Evolutionary conservation across 2,888 invertebrate species (phyloP).

Genomic region (Zele albiditarsus): DNA sequence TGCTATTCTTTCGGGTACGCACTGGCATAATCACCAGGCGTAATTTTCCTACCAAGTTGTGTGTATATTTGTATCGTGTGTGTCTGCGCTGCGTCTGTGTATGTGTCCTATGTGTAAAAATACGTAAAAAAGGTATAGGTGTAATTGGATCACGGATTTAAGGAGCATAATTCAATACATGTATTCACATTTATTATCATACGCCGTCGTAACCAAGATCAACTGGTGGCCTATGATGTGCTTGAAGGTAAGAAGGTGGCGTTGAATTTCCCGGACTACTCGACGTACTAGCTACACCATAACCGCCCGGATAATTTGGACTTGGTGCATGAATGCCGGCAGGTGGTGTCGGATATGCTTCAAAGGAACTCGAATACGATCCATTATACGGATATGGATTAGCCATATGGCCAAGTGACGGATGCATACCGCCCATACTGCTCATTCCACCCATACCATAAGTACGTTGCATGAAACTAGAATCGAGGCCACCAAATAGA

Average conservation of each 20-base stretch:
- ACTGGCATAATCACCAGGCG: background rate
- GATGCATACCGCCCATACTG: slow-evolving; percentile 67
- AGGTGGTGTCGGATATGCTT: slow-evolving; percentile 74
- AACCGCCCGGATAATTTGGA: slow-evolving; percentile 78
- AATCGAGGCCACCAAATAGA: slow-evolving; percentile 68
- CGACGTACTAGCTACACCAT: slow-evolving; percentile 58
- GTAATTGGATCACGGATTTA: slow-evolving; percentile 20
- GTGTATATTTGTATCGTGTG: background rate
- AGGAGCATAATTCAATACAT: slow-evolving; percentile 29
- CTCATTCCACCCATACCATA: slow-evolving; percentile 67
- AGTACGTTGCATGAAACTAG: slow-evolving; percentile 69
- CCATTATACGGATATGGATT: slow-evolving; percentile 69
- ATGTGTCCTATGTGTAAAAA: slow-evolving; percentile 61
- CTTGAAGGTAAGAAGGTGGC: slow-evolving; percentile 68
- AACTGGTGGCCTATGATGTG: slow-evolving; percentile 69
- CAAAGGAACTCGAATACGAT: slow-evolving; percentile 69
- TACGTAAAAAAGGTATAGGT: slow-evolving; percentile 63
- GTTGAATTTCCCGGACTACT: slow-evolving; percentile 58
- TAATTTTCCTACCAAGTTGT: background rate
- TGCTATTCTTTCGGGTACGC: background rate
- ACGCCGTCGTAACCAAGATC: slow-evolving; percentile 71
- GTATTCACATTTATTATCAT: slow-evolving; percentile 69
- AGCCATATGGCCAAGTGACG: slow-evolving; percentile 59
- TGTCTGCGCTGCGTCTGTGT: background rate
- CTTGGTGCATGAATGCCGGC: slow-evolving; percentile 79